A percentile compares a stretch with the other conserved stretches of the same genome.
These are phyloP conservation scores for Pontoporia blainvillei DNA, from an alignment of 2,113 vertebrate genomes.

Conservation along the genomic window DNA sequence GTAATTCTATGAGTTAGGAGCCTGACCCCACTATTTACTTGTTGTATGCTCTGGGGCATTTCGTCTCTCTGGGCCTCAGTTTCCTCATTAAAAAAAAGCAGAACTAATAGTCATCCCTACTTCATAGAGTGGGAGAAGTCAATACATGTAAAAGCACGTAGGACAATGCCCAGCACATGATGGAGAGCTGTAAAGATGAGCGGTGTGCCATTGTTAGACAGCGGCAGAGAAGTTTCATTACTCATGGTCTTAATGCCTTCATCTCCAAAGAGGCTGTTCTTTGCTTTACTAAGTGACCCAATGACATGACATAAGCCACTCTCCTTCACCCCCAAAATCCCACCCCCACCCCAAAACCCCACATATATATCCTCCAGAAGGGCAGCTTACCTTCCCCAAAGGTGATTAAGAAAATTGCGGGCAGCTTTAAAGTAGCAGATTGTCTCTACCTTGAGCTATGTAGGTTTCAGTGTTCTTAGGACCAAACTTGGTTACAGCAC, in stretches of 20 bases:
- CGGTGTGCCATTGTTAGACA: too few species aligned
- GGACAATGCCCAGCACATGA: background rate
- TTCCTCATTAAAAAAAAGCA: background rate
- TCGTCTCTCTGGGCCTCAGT: background rate
- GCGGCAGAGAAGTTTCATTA: background rate
- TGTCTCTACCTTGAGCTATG: background rate
- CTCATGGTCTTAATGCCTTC: background rate
- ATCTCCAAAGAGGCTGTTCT: background rate
- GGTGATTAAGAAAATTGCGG: background rate
- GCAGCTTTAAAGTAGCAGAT: background rate
- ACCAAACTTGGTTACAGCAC: background rate
- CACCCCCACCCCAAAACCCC: background rate
- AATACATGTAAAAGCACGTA: background rate
- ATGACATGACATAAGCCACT: background rate
- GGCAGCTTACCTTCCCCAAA: background rate
- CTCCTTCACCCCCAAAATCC: background rate
- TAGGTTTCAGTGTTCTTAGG: background rate
- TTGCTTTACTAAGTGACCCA: background rate
- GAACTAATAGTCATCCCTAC: background rate
- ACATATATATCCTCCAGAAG: background rate
- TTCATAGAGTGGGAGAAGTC: background rate
- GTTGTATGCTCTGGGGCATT: background rate
- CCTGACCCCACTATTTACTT: background rate
- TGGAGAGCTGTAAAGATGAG: background rate
- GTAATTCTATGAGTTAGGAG: background rate